Evolutionary conservation across 2,113 vertebrate genomes (phyloP), one percentile per base, ranked within the genome.

Genomic region (Donacobius atricapilla): DNA sequence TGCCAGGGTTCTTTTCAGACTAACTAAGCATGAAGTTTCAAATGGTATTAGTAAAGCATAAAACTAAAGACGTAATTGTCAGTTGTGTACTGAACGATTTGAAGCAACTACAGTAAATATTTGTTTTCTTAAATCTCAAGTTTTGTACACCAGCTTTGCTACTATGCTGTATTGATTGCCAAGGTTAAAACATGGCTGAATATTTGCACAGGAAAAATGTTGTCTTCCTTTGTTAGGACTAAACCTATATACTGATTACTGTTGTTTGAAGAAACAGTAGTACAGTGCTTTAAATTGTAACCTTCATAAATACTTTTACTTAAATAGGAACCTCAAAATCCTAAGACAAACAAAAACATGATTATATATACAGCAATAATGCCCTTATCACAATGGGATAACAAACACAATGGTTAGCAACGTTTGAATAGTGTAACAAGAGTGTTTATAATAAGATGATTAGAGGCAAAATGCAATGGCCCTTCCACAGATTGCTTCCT

Each of bases 241-340:
- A 87, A 97, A 95, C 44, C 86, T 76, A 60, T 93, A 44, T n/a
- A 58, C 88, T 86, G 73, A 81, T 94, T 87, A 73, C 44, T 56
- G 23, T 45, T 92, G 75, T 77, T 78, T 91, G 80, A 90, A 83
- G 70, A 87, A 84, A 83, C 15, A 82, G 51, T 61, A 79, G 61
- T 78, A 65, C 28, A 81, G 37, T 69, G 24, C 75, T 92, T 81
- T 77, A 78, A 81, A 81, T 33, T 66, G 39, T 69, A 92, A 85
- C 90, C 90, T 94, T 93, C 94, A 83, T 93, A 86, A 87, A 82
- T 82, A 68, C 78, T 92, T 93, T 92, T 77, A 78, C 87, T 94
- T 90, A 88, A 84, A 96, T 92, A 79, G 44, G 54, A 92, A 78
- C 60, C 68, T 82, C 89, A 37, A 85, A 91, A 80, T 87, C 94